These are phyloP conservation scores for Mesopsocus fuscifrons DNA, from an alignment of 2,888 invertebrate species.

Conservation along the genomic window DNA sequence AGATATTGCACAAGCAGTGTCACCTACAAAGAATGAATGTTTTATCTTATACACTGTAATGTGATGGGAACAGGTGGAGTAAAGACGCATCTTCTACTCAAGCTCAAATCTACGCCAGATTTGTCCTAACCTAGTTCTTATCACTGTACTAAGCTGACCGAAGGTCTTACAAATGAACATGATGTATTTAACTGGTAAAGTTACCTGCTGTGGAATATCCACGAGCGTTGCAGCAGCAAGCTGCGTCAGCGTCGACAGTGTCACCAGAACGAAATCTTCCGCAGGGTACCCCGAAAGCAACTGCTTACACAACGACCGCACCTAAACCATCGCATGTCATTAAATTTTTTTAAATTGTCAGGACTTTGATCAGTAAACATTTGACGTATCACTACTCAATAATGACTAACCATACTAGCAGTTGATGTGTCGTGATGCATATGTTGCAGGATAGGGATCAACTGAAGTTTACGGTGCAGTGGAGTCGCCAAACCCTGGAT, in stretches of 20 bases:
- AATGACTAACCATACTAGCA: constrained; percentile 47
- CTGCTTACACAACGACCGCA: constrained; percentile 50
- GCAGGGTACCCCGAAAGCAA: constrained; percentile 60
- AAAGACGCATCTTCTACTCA: no score
- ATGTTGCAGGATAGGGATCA: constrained; percentile 78
- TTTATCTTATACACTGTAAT: no score
- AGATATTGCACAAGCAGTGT: constrained; percentile 46
- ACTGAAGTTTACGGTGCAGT: constrained; percentile 72
- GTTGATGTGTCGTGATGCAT: constrained; percentile 75
- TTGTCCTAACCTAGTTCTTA: no score
- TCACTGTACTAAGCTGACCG: no score
- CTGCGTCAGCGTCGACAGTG: constrained; percentile 70
- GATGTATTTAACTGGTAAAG: no score
- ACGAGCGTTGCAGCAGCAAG: constrained; percentile 75
- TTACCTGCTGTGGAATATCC: constrained; percentile 76
- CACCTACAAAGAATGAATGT: constrained; percentile 15
- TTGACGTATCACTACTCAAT: no score
- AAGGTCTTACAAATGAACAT: no score
- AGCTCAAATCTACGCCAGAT: no score
- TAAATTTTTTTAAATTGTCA: constrained; percentile 10
- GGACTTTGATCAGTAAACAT: no score
- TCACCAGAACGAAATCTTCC: constrained; percentile 59
- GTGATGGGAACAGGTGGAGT: no score
- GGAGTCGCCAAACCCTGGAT: constrained; percentile 84
- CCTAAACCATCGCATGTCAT: no score